phyloP scores from a whole-genome alignment of 1,140 invertebrate genomes.

The Zaprionus inermis region DNA sequence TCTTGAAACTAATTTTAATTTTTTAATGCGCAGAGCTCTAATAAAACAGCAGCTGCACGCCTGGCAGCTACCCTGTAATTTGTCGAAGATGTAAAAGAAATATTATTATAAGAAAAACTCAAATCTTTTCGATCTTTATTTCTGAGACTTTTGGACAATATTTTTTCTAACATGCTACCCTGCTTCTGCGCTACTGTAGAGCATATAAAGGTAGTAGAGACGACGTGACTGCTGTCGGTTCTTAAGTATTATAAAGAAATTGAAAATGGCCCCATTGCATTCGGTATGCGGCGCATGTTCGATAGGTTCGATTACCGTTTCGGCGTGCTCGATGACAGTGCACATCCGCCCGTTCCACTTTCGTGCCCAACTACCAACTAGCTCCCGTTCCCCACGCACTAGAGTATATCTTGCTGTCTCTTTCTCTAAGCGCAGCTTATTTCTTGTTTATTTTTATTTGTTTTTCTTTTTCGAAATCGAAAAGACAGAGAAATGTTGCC shows the following conservation, averaged over 20 bases:
- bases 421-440: constrained; percentile 57
- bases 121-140: too few species aligned
- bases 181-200: too few species aligned
- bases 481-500: constrained; percentile 43
- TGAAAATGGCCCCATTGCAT: neutral
- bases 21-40: neutral
- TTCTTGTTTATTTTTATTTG: constrained; percentile 24
- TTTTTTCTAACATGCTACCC: too few species aligned
- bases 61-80: neutral
- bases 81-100: too few species aligned
- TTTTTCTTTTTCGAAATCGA: constrained; percentile 13
- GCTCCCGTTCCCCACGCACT: neutral
- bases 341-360: constrained; percentile 76
- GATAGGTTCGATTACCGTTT: constrained; percentile 2
- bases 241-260: constrained; percentile 11
- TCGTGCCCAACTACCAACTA: constrained; percentile 30
- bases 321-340: constrained; percentile 11
- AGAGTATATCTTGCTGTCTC: neutral
- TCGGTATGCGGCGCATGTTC: constrained; percentile 21
- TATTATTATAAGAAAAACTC: too few species aligned
- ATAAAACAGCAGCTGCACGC: neutral
- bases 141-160: too few species aligned
- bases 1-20: neutral
- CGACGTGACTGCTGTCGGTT: constrained; percentile 30
- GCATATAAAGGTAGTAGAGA: too few species aligned